phyloP scores from a whole-genome alignment of 2,888 invertebrate genomes.

The Glomeris marginata region DNA sequence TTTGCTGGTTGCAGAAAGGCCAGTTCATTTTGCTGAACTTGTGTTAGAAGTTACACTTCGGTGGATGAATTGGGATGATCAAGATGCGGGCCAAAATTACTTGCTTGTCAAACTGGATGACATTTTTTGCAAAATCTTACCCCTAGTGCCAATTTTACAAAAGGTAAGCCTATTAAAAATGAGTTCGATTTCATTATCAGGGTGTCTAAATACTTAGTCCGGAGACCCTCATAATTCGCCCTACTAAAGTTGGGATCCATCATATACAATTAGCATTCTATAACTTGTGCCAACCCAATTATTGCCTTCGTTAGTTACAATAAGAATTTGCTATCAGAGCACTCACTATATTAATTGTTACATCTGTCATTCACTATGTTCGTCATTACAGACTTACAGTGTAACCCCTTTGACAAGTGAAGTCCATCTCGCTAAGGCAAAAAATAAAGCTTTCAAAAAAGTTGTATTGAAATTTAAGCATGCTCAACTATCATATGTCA shows the following conservation, averaged over 20 bases:
- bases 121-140: conserved; percentile 24
- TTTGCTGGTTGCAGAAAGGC: conserved; percentile 40
- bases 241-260: too few species aligned
- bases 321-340: neutral
- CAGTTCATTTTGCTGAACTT: conserved; percentile 59
- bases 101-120: conserved; percentile 42
- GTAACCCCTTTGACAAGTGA: conserved; percentile 55
- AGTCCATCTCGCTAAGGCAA: conserved; percentile 58
- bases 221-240: too few species aligned
- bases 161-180: too few species aligned
- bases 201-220: too few species aligned
- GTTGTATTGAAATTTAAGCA: conserved; percentile 68
- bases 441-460: conserved; percentile 54
- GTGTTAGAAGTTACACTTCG: conserved; percentile 43
- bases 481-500: conserved; percentile 56
- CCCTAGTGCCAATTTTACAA: conserved; percentile 24
- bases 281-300: too few species aligned
- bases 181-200: too few species aligned
- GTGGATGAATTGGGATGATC: conserved; percentile 79
- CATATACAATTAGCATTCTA: too few species aligned
- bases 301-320: too few species aligned
- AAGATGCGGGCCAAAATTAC: conserved; percentile 69
- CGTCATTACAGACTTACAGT: conserved; percentile 42
- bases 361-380: neutral
- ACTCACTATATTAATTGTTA: neutral